phyloP scores from a whole-genome alignment of 2,888 invertebrate genomes.

The Rotaria socialis region DNA sequence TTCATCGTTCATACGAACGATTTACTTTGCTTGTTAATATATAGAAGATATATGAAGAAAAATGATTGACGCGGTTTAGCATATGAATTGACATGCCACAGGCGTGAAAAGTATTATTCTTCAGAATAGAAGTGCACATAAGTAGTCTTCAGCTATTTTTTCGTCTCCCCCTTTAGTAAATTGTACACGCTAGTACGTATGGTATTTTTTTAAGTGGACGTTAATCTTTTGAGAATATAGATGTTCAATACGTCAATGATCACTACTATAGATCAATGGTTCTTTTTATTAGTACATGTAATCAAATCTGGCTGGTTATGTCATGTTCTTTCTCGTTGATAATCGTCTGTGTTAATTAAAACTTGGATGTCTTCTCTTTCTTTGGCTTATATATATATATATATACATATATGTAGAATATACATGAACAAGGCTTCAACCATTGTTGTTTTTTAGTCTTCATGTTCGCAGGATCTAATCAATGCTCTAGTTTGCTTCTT shows the following conservation, averaged over 20 bases:
- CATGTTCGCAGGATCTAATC: constrained; percentile 6
- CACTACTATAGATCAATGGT: neutral
- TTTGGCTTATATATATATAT: neutral
- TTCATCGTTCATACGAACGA: neutral
- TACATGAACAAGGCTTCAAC: neutral
- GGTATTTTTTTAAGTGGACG: neutral
- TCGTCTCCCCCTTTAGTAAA: neutral
- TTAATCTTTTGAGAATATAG: constrained; percentile 3
- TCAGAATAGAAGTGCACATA: neutral
- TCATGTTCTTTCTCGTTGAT: neutral
- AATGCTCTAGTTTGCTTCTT: neutral
- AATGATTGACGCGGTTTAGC: neutral
- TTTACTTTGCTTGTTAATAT: neutral
- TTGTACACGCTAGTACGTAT: neutral
- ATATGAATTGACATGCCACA: constrained; percentile 3
- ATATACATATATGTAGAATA: neutral
- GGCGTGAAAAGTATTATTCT: neutral
- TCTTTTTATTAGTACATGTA: neutral
- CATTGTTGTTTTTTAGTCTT: neutral
- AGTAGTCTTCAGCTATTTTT: neutral
- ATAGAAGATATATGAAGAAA: neutral
- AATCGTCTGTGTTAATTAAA: neutral
- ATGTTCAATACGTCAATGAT: neutral
- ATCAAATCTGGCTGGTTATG: neutral
- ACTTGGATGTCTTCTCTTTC: neutral